phyloP scores from a whole-genome alignment of 2,888 invertebrate genomes.

The Clitarchus hookeri region DNA sequence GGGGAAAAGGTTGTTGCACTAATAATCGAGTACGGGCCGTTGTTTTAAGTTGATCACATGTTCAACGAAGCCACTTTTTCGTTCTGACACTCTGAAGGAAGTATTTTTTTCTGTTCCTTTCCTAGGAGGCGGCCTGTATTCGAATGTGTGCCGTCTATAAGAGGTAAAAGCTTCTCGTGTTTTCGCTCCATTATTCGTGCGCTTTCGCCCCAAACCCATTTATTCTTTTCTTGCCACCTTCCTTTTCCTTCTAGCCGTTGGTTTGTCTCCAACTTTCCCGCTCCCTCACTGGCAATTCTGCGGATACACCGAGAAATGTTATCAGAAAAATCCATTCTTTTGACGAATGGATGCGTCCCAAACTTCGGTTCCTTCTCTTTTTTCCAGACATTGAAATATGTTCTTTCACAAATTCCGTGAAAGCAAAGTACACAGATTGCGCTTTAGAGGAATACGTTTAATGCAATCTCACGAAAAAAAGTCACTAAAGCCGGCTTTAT shows the following conservation, averaged over 20 bases:
- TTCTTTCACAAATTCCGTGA: background rate
- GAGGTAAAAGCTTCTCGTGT: background rate
- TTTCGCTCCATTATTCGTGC: constrained; percentile 14
- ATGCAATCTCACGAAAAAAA: background rate
- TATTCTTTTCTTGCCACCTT: background rate
- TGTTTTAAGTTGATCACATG: too few relatives aligned
- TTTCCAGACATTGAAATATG: background rate
- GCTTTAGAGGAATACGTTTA: background rate
- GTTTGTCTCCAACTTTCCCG: background rate
- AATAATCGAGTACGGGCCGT: too few relatives aligned
- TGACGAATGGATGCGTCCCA: background rate
- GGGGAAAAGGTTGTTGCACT: too few relatives aligned
- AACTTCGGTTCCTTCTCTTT: background rate
- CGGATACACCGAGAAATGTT: background rate
- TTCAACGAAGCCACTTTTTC: too few relatives aligned
- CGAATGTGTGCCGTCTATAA: background rate
- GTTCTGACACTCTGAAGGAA: too few relatives aligned
- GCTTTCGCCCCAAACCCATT: background rate
- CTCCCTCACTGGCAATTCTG: background rate
- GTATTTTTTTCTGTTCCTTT: too few relatives aligned
- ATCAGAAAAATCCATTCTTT: constrained; percentile 2
- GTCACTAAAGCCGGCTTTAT: too few relatives aligned
- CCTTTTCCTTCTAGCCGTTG: background rate
- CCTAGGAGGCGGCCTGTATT: background rate
- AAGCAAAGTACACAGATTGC: background rate